These are phyloP conservation scores for Stomatorhinus walkeri DNA, from an alignment of 2,797 vertebrate species.

Conservation along the genomic window DNA sequence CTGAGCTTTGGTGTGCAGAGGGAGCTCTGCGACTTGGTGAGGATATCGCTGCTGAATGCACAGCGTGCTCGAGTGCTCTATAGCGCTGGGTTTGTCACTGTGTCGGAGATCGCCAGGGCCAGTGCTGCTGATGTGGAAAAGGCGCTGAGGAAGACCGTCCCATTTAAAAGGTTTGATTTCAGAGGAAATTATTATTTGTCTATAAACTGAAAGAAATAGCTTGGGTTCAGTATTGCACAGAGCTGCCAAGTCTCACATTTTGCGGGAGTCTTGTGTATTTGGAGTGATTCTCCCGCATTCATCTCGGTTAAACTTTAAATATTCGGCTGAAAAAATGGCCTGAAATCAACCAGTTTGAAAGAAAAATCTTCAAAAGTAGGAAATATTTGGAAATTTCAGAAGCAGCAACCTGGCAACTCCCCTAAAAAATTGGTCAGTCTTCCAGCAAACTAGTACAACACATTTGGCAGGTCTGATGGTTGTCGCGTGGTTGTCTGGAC, in stretches of 20 bases:
- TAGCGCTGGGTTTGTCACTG: conserved; percentile 74
- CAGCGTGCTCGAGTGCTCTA: conserved; percentile 78
- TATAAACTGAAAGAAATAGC: neutral
- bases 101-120: conserved; percentile 80
- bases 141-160: conserved; percentile 75
- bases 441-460: neutral
- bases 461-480: neutral
- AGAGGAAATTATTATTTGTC: neutral
- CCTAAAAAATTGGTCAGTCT: neutral
- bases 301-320: neutral
- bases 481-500: neutral
- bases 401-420: neutral
- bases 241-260: neutral
- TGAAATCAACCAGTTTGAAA: neutral
- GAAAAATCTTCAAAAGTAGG: neutral
- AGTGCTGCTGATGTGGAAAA: conserved; percentile 67
- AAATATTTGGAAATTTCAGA: neutral
- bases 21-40: conserved; percentile 87
- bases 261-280: neutral
- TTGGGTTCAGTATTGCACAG: neutral
- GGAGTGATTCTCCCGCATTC: neutral
- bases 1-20: conserved; percentile 92
- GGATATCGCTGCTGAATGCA: conserved; percentile 82
- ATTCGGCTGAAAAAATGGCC: neutral
- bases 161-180: conserved; percentile 81